These are phyloP conservation scores for Eristalinus aeneus DNA, from an alignment of 2,888 invertebrate species.

Conservation along the genomic window DNA sequence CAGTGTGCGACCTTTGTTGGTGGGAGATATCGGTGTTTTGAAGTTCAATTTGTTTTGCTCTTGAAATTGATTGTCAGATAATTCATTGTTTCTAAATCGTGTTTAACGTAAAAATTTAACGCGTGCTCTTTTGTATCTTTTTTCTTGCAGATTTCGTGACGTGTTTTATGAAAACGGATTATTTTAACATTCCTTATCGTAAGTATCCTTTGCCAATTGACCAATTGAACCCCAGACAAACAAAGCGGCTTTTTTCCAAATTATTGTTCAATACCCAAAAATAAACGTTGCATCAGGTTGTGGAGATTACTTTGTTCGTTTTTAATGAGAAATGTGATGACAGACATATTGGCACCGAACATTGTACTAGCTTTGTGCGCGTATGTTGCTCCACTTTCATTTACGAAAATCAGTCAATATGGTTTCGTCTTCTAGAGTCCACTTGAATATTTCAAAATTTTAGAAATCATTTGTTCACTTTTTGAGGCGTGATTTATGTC, in stretches of 20 bases:
- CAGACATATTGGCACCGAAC: not conserved
- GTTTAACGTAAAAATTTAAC: not conserved
- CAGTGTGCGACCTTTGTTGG: not conserved
- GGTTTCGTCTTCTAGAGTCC: no score
- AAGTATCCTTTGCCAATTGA: not conserved
- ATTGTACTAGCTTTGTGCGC: not conserved
- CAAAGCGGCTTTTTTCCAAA: not conserved
- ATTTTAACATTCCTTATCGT: slow-evolving; percentile 45
- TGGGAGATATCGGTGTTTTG: not conserved
- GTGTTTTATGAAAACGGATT: slow-evolving; percentile 46
- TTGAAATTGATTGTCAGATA: not conserved
- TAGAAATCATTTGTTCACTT: no score
- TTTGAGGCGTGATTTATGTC: no score
- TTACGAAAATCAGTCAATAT: no score
- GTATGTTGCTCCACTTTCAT: no score
- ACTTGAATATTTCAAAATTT: no score
- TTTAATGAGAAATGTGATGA: not conserved
- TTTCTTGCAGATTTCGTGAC: slow-evolving; percentile 19
- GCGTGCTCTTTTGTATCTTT: not conserved
- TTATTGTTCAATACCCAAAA: not conserved
- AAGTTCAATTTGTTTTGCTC: not conserved
- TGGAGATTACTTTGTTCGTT: not conserved
- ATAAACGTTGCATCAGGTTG: not conserved
- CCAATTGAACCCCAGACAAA: not conserved
- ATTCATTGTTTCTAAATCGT: not conserved